Evolutionary conservation across 2,888 invertebrate species (phyloP).

Genomic region (Palloptera scutellata): DNA sequence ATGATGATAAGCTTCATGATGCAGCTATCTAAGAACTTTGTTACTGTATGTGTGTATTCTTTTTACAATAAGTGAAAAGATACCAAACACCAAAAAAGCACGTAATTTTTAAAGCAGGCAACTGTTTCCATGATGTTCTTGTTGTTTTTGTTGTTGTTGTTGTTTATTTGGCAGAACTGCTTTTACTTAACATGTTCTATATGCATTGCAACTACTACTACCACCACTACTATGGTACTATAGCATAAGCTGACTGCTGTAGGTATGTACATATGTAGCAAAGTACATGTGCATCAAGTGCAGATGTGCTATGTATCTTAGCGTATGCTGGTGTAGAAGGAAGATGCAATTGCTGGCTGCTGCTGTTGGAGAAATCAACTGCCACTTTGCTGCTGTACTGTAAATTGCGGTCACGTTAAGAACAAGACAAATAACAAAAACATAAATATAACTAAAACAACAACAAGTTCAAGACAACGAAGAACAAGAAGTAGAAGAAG

Average conservation of each 20-base stretch:
- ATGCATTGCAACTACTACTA: no score
- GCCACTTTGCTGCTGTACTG: slow-evolving; percentile 4
- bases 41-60: no score
- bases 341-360: neutral
- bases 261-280: neutral
- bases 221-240: no score
- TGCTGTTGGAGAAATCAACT: slow-evolving; percentile 8
- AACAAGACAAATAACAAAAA: neutral
- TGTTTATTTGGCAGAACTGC: slow-evolving; percentile 30
- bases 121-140: slow-evolving; percentile 8
- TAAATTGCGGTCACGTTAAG: slow-evolving; percentile 14
- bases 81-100: no score
- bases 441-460: slow-evolving; percentile 16
- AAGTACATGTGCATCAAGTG: no score
- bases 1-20: neutral
- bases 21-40: neutral
- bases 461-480: neutral
- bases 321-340: neutral
- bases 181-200: slow-evolving; percentile 9
- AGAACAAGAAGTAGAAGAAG: no score
- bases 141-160: slow-evolving; percentile 2
- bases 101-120: neutral
- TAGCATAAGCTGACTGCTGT: neutral
- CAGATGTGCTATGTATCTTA: neutral
- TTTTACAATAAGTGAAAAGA: no score